phyloP scores from a whole-genome alignment of 1,140 invertebrate genomes.

The Ceratosolen fusciceps region DNA sequence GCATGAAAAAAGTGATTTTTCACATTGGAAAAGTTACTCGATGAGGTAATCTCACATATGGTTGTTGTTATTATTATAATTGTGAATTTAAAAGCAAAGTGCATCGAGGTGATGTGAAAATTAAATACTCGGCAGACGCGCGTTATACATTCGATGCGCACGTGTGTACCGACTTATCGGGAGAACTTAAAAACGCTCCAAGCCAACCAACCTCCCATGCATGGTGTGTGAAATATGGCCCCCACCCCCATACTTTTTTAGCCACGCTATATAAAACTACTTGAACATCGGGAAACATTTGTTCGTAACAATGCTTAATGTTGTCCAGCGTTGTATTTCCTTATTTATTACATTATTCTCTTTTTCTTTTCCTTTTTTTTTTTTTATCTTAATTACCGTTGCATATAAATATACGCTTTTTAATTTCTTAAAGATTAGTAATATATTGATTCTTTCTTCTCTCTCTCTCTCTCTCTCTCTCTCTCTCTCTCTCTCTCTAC shows the following conservation, averaged over 20 bases:
- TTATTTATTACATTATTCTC: conserved; percentile 27
- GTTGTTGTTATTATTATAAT: conserved; percentile 19
- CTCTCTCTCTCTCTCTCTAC: background rate
- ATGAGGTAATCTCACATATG: conserved; percentile 1
- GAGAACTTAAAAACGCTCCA: conserved; percentile 53
- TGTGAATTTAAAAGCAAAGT: conserved; percentile 52
- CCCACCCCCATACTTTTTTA: conserved; percentile 43
- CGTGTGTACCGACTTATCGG: conserved; percentile 37
- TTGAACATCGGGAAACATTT: conserved; percentile 41
- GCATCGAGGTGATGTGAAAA: conserved; percentile 47
- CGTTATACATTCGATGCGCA: conserved; percentile 10
- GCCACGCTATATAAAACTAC: conserved; percentile 46
- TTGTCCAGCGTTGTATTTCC: conserved; percentile 38
- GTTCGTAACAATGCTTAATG: conserved; percentile 47
- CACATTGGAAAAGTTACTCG: conserved; percentile 35
- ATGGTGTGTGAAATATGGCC: conserved; percentile 60
- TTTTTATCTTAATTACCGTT: conserved; percentile 14
- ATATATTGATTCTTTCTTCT: conserved; percentile 3
- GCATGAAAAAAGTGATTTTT: no score
- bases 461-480: conserved; percentile 29
- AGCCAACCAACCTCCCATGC: conserved; percentile 55
- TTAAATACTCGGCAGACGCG: conserved; percentile 20
- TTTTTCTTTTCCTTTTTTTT: conserved; percentile 18
- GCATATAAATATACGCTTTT: conserved; percentile 25
- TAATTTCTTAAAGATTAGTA: conserved; percentile 24